These are phyloP conservation scores for Pampus argenteus DNA, from an alignment of 2,797 vertebrate genomes.

Conservation along the genomic window DNA sequence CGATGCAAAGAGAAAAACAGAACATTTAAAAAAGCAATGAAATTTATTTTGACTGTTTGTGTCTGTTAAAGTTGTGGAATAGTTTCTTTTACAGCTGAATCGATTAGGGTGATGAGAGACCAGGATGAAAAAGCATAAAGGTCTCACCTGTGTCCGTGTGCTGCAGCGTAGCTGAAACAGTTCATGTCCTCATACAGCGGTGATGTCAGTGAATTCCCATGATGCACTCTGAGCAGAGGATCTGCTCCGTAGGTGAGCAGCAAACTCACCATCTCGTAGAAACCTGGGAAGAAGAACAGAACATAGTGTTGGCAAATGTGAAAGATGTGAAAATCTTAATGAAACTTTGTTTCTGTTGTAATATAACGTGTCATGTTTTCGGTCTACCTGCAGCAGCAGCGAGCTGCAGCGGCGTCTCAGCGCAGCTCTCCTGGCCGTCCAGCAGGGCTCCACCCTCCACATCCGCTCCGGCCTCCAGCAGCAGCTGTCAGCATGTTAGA, in stretches of 20 bases:
- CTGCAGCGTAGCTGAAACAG: slow-evolving; percentile 95
- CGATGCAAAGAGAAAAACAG: no score
- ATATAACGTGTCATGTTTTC: background rate
- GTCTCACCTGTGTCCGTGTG: slow-evolving; percentile 93
- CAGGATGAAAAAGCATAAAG: background rate
- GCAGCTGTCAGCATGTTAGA: slow-evolving; percentile 81
- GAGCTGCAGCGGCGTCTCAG: slow-evolving; percentile 93
- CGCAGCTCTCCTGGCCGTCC: slow-evolving; percentile 87
- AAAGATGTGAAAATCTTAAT: no score
- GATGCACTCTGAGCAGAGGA: slow-evolving; percentile 90
- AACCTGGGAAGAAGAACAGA: slow-evolving; percentile 77
- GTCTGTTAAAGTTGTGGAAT: no score
- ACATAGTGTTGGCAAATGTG: background rate
- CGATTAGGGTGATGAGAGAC: no score
- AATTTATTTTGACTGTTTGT: no score
- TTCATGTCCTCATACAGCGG: slow-evolving; percentile 94
- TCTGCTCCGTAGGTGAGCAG: slow-evolving; percentile 90
- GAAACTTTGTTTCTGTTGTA: no score
- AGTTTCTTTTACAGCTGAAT: no score
- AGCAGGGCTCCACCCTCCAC: slow-evolving; percentile 90
- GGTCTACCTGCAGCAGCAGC: slow-evolving; percentile 92
- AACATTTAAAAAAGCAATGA: no score
- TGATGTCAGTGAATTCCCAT: slow-evolving; percentile 87
- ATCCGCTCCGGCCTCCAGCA: slow-evolving; percentile 92
- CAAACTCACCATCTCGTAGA: slow-evolving; percentile 93